These are phyloP conservation scores for Eulemur rubriventer DNA, from an alignment of 2,797 vertebrate genomes.

Conservation along the genomic window DNA sequence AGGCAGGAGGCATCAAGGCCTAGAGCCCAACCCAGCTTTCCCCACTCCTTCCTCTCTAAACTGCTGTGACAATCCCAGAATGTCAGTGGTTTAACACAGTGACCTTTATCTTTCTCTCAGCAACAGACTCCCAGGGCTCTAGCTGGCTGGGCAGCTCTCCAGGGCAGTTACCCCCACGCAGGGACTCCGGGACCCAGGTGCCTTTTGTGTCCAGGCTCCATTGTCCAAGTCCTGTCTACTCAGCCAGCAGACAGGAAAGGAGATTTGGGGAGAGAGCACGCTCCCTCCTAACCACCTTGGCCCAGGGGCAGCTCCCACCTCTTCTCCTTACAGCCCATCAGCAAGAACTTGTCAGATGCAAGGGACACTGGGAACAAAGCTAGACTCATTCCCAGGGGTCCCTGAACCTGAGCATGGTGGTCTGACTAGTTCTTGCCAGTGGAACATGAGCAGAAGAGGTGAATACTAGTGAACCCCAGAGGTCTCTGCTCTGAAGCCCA, in stretches of 20 bases:
- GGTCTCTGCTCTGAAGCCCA: not conserved
- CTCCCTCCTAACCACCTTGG: not conserved
- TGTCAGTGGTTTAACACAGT: not conserved
- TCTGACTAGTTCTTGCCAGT: not conserved
- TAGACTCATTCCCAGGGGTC: not conserved
- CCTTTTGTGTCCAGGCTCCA: not conserved
- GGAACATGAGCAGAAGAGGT: not conserved
- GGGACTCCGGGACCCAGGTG: not conserved
- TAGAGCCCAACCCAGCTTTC: not conserved
- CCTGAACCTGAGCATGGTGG: not conserved
- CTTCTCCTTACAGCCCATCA: not conserved
- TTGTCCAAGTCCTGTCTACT: not conserved
- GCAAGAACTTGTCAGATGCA: not conserved
- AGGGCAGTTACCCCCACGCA: not conserved
- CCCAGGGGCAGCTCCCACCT: not conserved
- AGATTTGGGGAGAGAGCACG: not conserved
- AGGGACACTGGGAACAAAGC: not conserved
- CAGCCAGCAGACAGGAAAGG: not conserved
- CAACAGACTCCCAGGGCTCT: not conserved
- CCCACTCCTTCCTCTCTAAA: not conserved
- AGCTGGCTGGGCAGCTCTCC: not conserved
- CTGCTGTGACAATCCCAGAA: not conserved
- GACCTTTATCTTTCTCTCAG: not conserved
- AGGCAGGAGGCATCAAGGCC: not conserved
- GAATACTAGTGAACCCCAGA: not conserved